phyloP scores from a whole-genome alignment of 2,113 vertebrate genomes.

The Cyanocitta stelleri region DNA sequence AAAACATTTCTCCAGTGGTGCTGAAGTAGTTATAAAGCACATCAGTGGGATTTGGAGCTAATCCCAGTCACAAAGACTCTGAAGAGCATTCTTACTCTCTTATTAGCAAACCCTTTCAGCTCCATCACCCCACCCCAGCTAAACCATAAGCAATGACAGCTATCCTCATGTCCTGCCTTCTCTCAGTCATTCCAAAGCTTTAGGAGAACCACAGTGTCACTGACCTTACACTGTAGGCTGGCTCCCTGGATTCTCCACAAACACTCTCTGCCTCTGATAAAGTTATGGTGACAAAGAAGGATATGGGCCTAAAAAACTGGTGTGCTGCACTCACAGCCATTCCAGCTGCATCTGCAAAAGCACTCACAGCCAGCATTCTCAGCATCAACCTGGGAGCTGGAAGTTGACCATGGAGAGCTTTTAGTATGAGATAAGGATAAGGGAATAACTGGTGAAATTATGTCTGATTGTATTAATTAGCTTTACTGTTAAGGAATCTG shows the following conservation, averaged over 20 bases:
- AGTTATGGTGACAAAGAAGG: neutral
- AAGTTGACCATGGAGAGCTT: neutral
- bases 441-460: neutral
- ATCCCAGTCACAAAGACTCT: neutral
- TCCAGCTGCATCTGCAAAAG: neutral
- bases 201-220: neutral
- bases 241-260: neutral
- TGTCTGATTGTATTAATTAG: neutral
- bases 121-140: neutral
- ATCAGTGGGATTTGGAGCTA: neutral
- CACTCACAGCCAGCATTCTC: neutral
- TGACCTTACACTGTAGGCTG: rapidly evolving
- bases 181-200: neutral
- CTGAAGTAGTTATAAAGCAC: neutral
- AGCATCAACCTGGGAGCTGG: neutral
- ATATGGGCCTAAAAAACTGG: neutral
- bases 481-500: neutral
- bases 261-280: neutral
- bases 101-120: neutral
- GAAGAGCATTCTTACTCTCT: neutral
- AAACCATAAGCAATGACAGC: neutral
- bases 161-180: neutral
- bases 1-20: neutral
- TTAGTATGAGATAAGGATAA: neutral
- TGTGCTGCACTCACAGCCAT: rapidly evolving